A percentile compares a stretch with the other conserved stretches of the same genome.
phyloP scores from a whole-genome alignment of 2,888 invertebrate genomes.

The Callinectes sapidus region DNA sequence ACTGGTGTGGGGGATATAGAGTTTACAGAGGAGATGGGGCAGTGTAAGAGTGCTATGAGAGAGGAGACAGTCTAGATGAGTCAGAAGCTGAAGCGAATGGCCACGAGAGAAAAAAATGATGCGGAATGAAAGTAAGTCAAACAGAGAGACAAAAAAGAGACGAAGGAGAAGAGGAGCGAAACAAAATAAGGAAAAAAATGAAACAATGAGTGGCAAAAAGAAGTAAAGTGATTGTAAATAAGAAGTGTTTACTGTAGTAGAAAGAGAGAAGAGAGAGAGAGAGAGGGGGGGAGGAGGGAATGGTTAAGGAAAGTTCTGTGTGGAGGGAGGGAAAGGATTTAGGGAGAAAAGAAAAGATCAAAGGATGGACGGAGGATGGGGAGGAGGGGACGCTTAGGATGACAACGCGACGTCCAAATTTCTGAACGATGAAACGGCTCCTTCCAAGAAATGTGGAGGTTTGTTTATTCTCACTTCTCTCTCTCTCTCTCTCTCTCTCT shows the following conservation, averaged over 20 bases:
- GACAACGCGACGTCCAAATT: conserved; percentile 11
- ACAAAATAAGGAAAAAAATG: background rate
- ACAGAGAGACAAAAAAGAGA: background rate
- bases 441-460: conserved; percentile 30
- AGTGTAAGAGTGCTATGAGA: background rate
- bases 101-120: background rate
- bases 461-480: background rate
- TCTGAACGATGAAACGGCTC: conserved; percentile 8
- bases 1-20: conserved; percentile 10
- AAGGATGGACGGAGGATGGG: conserved; percentile 2
- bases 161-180: background rate
- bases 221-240: background rate
- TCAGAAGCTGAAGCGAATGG: background rate
- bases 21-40: conserved; percentile 16
- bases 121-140: background rate
- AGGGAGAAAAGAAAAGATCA: conserved; percentile 15
- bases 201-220: background rate
- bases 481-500: conserved; percentile 29
- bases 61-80: background rate
- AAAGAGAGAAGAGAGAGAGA: background rate
- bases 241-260: background rate
- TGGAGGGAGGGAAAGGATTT: conserved; percentile 4
- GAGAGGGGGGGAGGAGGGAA: background rate
- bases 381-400: background rate
- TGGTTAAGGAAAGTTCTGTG: background rate